Evolutionary conservation across 2,113 vertebrate species (phyloP), one percentile per base, ranked within the genome.

Genomic region (Campylorhamphus procurvoides): DNA sequence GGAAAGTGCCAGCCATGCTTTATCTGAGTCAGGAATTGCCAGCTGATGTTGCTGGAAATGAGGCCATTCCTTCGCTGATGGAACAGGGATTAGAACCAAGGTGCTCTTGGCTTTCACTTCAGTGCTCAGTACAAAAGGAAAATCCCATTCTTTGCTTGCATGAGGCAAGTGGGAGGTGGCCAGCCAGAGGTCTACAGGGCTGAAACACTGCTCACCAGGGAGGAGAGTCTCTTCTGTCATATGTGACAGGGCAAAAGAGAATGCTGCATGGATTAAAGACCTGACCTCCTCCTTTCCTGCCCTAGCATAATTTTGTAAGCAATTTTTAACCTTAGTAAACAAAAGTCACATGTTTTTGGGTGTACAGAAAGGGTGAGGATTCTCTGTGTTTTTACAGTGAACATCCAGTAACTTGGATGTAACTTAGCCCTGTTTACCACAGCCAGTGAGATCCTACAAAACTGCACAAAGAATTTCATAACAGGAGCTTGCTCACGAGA

Each of bases 221-320:
- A 96, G 86, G 59, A 88, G 86, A 78, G 80, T 39, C 23, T 39
- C 22, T 80, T 37, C 28, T 37, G 59, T 46, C 20, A n/a, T 8
- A 5, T 12, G 10, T 27, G 62, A 20, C 39, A 92, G 73, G 53
- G 56, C 5, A 42, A 67, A 83, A 68, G 46, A 7, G 8, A 86
- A 73, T 28, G 35, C 35, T 80, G 78, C 89, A 88, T 95, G 96
- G 78, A 80, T 94, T 91, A n/a, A 94, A 94, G 67, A 67, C 84
- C 82, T 84, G 87, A 64, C 59, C 68, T 83, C 42, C 59, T 93
- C 90, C 93, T 96, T 67, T 91, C 39, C 94, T 91, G 72, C 53
- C 35, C 46, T 19, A 19, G 55, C 46, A n/a, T 44, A n/a, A 46
- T 8, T 15, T 31, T 67, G 10, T 24, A 24, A 18, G 50, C 83